Evolutionary conservation across 1,140 invertebrate species (phyloP).

Genomic region (Triops longicaudatus): DNA sequence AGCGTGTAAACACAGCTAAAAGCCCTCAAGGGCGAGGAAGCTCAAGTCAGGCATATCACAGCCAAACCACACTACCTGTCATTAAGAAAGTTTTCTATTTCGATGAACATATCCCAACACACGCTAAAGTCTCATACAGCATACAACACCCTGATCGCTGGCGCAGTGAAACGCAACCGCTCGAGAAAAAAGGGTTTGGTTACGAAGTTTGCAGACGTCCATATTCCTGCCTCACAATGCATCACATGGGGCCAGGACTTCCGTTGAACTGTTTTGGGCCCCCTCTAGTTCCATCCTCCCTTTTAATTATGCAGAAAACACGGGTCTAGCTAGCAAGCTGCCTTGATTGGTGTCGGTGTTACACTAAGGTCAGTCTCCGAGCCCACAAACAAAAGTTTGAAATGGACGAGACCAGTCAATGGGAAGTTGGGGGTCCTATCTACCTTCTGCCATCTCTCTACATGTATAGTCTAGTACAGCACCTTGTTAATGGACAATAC

Average conservation of each 20-base stretch:
- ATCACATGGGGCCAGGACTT: background rate
- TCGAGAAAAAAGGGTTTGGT: background rate
- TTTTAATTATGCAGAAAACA: background rate
- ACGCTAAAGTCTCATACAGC: background rate
- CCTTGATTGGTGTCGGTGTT: background rate
- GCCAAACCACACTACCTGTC: background rate
- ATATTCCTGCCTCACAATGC: background rate
- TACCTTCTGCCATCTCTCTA: background rate
- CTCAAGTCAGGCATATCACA: background rate
- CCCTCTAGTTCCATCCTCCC: background rate
- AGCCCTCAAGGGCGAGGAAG: background rate
- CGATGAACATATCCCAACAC: background rate
- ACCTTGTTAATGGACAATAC: no score
- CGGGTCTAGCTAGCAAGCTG: background rate
- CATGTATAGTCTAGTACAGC: no score
- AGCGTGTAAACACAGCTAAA: background rate
- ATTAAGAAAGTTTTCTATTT: background rate
- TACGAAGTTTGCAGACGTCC: background rate
- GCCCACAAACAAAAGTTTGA: slow-evolving; percentile 2
- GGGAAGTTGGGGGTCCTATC: background rate
- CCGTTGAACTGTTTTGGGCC: background rate
- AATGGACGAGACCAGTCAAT: background rate
- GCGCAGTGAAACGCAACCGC: background rate
- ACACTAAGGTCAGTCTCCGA: background rate
- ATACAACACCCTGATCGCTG: background rate